A percentile compares a stretch with the other conserved stretches of the same genome.
These are phyloP conservation scores for Zaprionus lineosus DNA, from an alignment of 2,888 invertebrate genomes.

Conservation along the genomic window DNA sequence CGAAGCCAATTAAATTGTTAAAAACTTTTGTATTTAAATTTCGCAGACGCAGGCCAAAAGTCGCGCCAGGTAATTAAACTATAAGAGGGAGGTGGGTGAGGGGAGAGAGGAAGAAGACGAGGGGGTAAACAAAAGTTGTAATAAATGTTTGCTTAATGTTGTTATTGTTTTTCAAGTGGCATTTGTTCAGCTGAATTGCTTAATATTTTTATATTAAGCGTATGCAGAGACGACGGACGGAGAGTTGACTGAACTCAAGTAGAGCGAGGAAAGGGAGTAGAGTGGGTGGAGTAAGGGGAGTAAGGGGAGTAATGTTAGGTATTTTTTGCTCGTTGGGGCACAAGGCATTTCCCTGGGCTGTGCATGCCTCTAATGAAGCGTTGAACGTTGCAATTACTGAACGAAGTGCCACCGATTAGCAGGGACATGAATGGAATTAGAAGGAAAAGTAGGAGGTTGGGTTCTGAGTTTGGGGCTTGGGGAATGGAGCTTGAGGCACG, in stretches of 20 bases:
- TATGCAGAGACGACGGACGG: conserved; percentile 26
- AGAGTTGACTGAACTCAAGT: conserved; percentile 64
- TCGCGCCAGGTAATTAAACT: conserved; percentile 16
- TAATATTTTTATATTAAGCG: conserved; percentile 16
- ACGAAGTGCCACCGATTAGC: conserved; percentile 37
- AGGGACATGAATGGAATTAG: too few relatives aligned
- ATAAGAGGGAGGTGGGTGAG: too few relatives aligned
- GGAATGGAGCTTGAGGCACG: too few relatives aligned
- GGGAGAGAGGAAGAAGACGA: not conserved
- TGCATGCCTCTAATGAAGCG: conserved; percentile 71
- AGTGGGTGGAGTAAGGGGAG: conserved; percentile 2
- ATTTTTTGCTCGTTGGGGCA: conserved; percentile 23
- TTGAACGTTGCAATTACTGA: conserved; percentile 51
- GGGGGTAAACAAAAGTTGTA: not conserved
- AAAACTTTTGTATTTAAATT: conserved; percentile 28
- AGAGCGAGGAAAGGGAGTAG: conserved; percentile 46
- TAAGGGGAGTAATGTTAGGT: conserved; percentile 17
- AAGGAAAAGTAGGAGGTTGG: too few relatives aligned
- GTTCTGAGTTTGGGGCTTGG: too few relatives aligned
- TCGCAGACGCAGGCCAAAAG: conserved; percentile 40
- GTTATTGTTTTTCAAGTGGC: conserved; percentile 30
- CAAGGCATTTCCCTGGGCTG: conserved; percentile 49
- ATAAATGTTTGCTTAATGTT: conserved; percentile 27
- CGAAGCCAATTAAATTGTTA: conserved; percentile 46
- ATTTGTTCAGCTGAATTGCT: conserved; percentile 53